phyloP scores from a whole-genome alignment of 2,113 vertebrate genomes.

The Bubo scandiacus region DNA sequence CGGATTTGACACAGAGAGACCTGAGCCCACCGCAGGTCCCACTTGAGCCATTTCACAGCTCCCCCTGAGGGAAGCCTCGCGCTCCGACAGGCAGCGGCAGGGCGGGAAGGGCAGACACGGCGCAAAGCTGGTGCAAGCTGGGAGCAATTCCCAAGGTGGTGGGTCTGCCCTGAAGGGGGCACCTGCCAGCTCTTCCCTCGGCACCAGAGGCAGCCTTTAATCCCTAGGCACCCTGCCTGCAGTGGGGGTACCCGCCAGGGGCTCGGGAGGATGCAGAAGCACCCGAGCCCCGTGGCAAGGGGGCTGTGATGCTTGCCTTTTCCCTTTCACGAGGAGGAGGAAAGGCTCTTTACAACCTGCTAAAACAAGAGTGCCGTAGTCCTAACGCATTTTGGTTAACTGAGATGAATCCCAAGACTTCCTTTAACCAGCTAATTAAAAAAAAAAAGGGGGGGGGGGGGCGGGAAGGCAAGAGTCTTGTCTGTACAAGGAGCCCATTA shows the following conservation, averaged over 20 bases:
- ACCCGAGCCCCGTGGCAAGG: accelerated
- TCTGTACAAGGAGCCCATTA: neutral
- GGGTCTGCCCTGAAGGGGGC: too few relatives aligned
- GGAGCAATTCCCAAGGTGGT: neutral
- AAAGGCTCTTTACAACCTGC: neutral
- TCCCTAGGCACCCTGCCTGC: neutral
- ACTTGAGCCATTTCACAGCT: neutral
- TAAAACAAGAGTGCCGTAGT: neutral
- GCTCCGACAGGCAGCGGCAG: neutral
- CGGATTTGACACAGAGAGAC: accelerated
- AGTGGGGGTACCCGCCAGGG: neutral
- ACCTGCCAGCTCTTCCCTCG: neutral
- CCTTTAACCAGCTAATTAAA: neutral
- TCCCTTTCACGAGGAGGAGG: neutral
- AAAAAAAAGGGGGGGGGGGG: too few relatives aligned
- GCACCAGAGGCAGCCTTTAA: neutral
- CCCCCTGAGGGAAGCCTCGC: neutral
- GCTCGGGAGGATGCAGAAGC: neutral
- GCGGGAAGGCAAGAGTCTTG: neutral
- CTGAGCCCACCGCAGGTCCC: neutral
- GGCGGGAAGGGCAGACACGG: neutral
- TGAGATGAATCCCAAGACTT: neutral
- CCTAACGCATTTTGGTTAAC: neutral
- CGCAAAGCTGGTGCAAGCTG: neutral
- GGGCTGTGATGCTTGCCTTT: neutral